A percentile compares a stretch with the other conserved stretches of the same genome.
phyloP scores from a whole-genome alignment of 2,797 vertebrate species.

The Scolopax bukidnonensis region DNA sequence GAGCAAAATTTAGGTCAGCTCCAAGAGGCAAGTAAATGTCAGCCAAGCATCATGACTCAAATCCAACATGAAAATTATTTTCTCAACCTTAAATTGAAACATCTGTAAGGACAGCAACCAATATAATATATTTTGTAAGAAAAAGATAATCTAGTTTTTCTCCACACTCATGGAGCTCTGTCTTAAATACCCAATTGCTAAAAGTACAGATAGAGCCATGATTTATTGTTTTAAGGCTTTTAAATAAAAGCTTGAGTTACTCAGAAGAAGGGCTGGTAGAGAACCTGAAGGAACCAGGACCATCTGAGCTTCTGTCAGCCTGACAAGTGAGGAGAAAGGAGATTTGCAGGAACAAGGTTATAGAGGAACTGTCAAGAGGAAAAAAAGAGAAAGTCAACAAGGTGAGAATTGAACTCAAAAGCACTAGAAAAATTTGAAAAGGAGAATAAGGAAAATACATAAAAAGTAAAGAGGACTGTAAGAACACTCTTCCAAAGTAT shows the following conservation, averaged over 20 bases:
- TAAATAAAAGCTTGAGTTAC: not conserved
- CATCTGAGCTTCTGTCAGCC: constrained; percentile 14
- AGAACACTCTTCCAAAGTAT: not conserved
- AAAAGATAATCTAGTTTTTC: not conserved
- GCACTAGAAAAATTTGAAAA: not conserved
- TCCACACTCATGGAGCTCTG: not conserved
- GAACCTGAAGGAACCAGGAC: not conserved
- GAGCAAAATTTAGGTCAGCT: constrained; percentile 50
- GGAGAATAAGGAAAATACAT: not conserved
- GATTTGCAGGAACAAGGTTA: constrained; percentile 30
- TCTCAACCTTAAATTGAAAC: constrained; percentile 74
- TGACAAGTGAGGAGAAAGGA: constrained; percentile 12
- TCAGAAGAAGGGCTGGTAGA: not conserved
- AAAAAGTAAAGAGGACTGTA: not conserved
- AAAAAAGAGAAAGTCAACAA: constrained; percentile 35
- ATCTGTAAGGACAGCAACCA: constrained; percentile 59
- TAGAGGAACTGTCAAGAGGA: constrained; percentile 41
- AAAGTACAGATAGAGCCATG: not conserved
- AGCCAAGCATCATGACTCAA: constrained; percentile 70
- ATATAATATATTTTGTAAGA: not conserved
- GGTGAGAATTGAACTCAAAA: not conserved
- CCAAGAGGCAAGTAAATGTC: constrained; percentile 55
- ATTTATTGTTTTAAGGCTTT: not conserved
- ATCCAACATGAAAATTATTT: constrained; percentile 65
- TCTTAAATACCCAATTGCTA: constrained; percentile 13